Evolutionary conservation across 37 sponge, comb jelly and placozoan genomes (phyloP).

Genomic region (Diacarnus erythraeanus): DNA sequence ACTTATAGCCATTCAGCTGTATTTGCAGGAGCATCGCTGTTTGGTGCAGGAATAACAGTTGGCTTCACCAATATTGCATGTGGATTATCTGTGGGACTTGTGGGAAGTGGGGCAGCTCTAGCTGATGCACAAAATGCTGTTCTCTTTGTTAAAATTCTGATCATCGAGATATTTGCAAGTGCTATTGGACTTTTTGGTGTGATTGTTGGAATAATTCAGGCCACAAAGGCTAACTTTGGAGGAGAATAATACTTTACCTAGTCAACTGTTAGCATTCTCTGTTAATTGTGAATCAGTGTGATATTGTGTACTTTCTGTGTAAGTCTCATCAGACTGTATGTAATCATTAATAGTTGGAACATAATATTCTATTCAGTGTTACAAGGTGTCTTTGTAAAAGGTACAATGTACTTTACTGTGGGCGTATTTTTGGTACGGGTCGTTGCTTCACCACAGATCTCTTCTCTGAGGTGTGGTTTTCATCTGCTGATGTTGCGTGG

Average conservation of each 20-base stretch:
- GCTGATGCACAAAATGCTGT: constrained; percentile 96
- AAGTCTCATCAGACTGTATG: background rate
- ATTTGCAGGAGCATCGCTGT: constrained; percentile 80
- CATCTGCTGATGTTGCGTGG: too few species aligned
- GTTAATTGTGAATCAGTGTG: background rate
- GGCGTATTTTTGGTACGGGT: background rate
- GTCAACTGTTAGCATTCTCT: too few species aligned
- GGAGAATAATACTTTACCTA: constrained; percentile 8
- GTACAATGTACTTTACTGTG: background rate
- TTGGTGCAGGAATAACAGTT: constrained; percentile 93
- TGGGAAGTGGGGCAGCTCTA: constrained; percentile 98
- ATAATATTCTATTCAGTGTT: background rate
- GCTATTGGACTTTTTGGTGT: constrained; percentile 99
- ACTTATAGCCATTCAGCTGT: constrained; percentile 19
- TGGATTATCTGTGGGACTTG: constrained; percentile 94
- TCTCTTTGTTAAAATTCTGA: constrained; percentile 94
- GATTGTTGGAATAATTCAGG: constrained; percentile 92
- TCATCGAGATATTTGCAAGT: constrained; percentile 99
- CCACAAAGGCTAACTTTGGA: constrained; percentile 58
- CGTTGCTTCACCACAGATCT: constrained; percentile 6
- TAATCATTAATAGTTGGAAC: background rate
- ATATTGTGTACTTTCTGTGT: background rate
- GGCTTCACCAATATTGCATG: constrained; percentile 96
- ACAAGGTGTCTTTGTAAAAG: background rate
- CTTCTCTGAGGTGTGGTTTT: too few species aligned